Percentiles rank a stretch among this genome's conserved stretches.
Evolutionary conservation across 92 coral and sea anemone species (phyloP).

Genomic region (Phenganax subtilis): DNA sequence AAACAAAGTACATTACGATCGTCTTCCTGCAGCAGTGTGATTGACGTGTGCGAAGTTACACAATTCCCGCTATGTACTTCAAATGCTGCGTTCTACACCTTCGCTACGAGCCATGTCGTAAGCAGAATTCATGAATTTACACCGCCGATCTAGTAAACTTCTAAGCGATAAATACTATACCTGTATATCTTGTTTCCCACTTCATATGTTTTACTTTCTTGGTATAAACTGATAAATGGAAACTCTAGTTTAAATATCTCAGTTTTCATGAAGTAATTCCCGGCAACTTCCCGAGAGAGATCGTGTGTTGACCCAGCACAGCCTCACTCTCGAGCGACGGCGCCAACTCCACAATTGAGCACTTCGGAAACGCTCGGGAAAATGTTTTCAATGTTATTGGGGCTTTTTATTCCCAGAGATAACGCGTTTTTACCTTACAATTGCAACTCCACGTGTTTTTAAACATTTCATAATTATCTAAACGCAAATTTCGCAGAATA

Average conservation of each 20-base stretch:
- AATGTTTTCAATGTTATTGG: background rate
- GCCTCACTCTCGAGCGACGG: conserved; percentile 33
- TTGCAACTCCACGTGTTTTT: background rate
- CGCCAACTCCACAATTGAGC: conserved; percentile 10
- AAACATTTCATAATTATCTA: background rate
- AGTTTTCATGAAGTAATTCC: background rate
- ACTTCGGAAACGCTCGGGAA: background rate
- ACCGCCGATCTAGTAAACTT: background rate
- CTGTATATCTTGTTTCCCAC: background rate
- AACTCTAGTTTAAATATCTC: conserved; percentile 2
- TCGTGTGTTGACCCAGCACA: conserved; percentile 23
- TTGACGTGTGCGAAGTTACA: background rate
- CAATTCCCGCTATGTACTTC: background rate
- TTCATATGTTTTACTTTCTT: conserved; percentile 13
- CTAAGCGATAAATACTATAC: conserved; percentile 21
- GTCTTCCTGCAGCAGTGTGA: background rate
- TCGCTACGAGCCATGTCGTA: conserved; percentile 4
- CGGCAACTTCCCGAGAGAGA: background rate
- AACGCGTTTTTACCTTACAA: background rate
- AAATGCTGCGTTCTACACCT: background rate
- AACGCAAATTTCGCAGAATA: background rate
- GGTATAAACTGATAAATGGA: background rate
- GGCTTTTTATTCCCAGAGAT: background rate
- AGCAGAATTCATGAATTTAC: conserved; percentile 3
- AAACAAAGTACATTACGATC: background rate